These are phyloP conservation scores for Sesamia inferens DNA, from an alignment of 2,888 invertebrate species.

Conservation along the genomic window DNA sequence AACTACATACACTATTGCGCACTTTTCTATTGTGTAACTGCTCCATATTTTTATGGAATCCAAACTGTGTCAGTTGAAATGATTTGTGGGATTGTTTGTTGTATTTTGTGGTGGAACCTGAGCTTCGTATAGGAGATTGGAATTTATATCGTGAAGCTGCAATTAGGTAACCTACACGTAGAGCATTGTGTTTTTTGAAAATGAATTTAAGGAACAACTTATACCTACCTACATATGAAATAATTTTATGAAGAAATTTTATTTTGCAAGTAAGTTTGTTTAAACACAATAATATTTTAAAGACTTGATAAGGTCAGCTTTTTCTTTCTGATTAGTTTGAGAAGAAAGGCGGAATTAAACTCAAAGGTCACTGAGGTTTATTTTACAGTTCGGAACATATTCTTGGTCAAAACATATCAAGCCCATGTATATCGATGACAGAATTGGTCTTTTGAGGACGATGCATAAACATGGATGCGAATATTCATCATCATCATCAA, in stretches of 20 bases:
- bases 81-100: conserved; percentile 35
- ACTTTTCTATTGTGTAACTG: conserved; percentile 53
- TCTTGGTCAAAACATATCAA: too few relatives aligned
- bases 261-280: too few relatives aligned
- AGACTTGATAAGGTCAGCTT: too few relatives aligned
- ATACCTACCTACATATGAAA: neutral
- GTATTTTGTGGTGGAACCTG: conserved; percentile 13
- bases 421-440: too few relatives aligned
- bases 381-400: too few relatives aligned
- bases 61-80: conserved; percentile 43
- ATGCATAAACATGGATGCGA: too few relatives aligned
- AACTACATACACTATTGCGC: conserved; percentile 21
- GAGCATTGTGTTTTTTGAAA: neutral
- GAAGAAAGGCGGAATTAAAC: too few relatives aligned
- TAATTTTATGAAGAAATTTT: neutral
- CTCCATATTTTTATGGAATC: conserved; percentile 55
- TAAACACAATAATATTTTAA: too few relatives aligned
- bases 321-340: too few relatives aligned
- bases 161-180: conserved; percentile 1
- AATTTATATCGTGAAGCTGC: conserved; percentile 6
- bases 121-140: conserved; percentile 25
- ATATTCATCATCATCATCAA: too few relatives aligned
- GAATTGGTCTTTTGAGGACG: too few relatives aligned
- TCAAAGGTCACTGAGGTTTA: too few relatives aligned
- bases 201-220: neutral